phyloP scores from a whole-genome alignment of 2,797 vertebrate species.

The Podarcis lilfordi region DNA sequence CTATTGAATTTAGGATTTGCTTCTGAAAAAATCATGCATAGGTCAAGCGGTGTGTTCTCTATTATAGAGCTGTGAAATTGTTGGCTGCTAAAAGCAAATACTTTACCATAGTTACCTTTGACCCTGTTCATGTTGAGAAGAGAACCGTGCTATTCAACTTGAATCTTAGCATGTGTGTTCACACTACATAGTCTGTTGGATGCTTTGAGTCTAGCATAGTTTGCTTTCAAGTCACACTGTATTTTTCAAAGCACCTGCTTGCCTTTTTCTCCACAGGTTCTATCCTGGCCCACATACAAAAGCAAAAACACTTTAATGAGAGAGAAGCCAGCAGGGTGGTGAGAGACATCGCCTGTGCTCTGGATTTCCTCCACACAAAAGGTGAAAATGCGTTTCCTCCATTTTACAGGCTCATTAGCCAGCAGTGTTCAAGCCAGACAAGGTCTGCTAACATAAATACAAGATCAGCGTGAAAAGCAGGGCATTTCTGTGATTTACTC shows the following conservation, averaged over 20 bases:
- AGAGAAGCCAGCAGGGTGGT: conserved; percentile 95
- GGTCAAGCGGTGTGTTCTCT: neutral
- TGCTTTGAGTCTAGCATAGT: neutral
- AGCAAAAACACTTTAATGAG: conserved; percentile 93
- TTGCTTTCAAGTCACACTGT: conserved; percentile 5
- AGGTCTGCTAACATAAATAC: neutral
- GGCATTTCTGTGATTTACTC: neutral
- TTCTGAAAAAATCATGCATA: neutral
- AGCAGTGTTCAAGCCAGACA: neutral
- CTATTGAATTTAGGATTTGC: neutral
- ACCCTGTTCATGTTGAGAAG: neutral
- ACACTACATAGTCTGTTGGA: neutral
- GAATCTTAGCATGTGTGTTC: neutral
- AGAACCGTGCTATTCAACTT: neutral
- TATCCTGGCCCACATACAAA: conserved; percentile 94
- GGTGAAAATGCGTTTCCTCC: conserved; percentile 72
- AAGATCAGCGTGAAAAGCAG: conserved; percentile 10
- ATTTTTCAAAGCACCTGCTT: conserved; percentile 4
- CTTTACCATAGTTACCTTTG: conserved; percentile 2
- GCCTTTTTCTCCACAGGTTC: conserved; percentile 80
- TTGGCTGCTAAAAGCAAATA: neutral
- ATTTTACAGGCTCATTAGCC: neutral
- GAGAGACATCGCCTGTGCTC: conserved; percentile 89
- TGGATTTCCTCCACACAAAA: conserved; percentile 97
- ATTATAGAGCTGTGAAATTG: neutral